phyloP scores from a whole-genome alignment of 2,888 invertebrate species.

The Petrolisthes manimaculis region DNA sequence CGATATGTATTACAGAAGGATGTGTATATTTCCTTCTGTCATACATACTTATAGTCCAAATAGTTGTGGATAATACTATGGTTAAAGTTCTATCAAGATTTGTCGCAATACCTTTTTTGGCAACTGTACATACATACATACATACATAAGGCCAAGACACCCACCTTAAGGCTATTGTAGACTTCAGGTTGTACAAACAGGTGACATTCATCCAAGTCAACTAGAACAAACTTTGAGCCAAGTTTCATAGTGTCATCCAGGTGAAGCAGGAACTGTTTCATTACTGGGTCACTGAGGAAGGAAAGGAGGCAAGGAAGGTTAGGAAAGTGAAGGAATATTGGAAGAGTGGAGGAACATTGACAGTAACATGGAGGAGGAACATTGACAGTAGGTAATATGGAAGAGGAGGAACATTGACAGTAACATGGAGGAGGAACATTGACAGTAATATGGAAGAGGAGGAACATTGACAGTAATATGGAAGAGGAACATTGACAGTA shows the following conservation, averaged over 20 bases:
- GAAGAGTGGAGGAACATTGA: neutral
- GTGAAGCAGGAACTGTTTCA: conserved; percentile 98
- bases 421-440: neutral
- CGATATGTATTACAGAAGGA: too few relatives aligned
- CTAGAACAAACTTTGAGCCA: conserved; percentile 94
- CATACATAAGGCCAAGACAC: too few relatives aligned
- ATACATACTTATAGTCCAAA: too few relatives aligned
- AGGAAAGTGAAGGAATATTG: too few relatives aligned
- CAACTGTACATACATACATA: too few relatives aligned
- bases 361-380: neutral
- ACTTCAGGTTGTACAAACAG: conserved; percentile 96
- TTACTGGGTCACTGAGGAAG: conserved; percentile 95
- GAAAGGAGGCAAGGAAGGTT: neutral
- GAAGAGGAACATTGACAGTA: too few relatives aligned
- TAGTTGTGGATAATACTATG: too few relatives aligned
- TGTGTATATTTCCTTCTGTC: too few relatives aligned
- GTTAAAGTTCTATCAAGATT: too few relatives aligned
- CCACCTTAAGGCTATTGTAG: conserved; percentile 83
- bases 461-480: neutral
- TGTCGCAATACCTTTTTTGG: too few relatives aligned
- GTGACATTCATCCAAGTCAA: conserved; percentile 96
- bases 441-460: neutral
- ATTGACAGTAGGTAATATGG: too few relatives aligned
- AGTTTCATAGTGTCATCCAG: conserved; percentile 93
- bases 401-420: neutral